phyloP scores from a whole-genome alignment of 2,888 invertebrate genomes.

The Thysanoteuthis rhombus region DNA sequence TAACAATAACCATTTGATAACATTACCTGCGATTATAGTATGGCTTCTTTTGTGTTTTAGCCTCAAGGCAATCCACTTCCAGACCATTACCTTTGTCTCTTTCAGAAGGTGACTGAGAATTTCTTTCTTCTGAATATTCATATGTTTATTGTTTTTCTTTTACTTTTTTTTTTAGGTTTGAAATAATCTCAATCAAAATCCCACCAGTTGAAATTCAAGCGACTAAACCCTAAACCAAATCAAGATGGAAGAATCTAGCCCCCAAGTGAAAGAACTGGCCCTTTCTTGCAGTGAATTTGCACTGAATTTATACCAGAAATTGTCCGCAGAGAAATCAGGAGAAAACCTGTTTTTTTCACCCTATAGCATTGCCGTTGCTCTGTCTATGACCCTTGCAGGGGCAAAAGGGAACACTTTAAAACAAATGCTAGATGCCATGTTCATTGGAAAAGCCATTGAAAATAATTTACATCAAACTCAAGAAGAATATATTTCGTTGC shows the following conservation, averaged over 20 bases:
- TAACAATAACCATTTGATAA: too few relatives aligned
- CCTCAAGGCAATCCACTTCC: too few relatives aligned
- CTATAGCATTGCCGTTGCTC: constrained; percentile 64
- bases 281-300: not conserved
- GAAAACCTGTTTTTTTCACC: constrained; percentile 66
- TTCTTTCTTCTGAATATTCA: too few relatives aligned
- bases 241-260: not conserved
- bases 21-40: too few relatives aligned
- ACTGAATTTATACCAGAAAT: not conserved
- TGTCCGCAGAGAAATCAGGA: not conserved
- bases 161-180: not conserved
- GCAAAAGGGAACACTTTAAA: constrained; percentile 62
- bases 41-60: too few relatives aligned
- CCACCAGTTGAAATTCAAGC: not conserved
- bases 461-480: constrained; percentile 39
- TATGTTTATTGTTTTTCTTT: not conserved
- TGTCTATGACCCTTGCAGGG: constrained; percentile 67
- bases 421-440: constrained; percentile 55
- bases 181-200: not conserved
- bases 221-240: not conserved
- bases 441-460: constrained; percentile 36
- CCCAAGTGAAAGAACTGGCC: not conserved
- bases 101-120: too few relatives aligned
- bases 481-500: constrained; percentile 39
- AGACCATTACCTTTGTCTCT: too few relatives aligned